phyloP scores from a whole-genome alignment of 2,797 vertebrate species.

The Agapornis canus region DNA sequence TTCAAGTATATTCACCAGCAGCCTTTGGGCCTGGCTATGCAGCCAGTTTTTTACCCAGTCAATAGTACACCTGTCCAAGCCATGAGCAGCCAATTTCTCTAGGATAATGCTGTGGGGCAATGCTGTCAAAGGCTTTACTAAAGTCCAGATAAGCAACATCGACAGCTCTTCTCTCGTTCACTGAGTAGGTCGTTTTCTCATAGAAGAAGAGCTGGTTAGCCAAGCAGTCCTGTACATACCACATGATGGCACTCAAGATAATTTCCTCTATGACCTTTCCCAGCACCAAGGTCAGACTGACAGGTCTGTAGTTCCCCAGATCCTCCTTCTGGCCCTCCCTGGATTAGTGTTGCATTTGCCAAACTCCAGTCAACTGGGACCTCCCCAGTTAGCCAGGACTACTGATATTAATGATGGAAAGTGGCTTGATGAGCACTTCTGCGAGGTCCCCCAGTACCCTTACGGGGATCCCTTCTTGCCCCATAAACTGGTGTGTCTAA shows the following conservation, averaged over 20 bases:
- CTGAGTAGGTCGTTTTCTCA: rapidly evolving
- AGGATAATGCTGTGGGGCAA: not conserved
- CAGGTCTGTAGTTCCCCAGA: not conserved
- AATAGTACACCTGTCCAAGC: not conserved
- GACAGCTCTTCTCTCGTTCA: not conserved
- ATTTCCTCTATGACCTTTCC: not conserved
- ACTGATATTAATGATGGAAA: not conserved
- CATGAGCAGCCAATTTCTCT: not conserved
- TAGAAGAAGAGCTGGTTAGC: not conserved
- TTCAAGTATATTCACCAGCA: not conserved
- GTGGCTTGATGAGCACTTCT: not conserved
- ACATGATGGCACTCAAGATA: not conserved
- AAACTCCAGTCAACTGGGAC: not conserved
- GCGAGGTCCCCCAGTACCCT: not conserved
- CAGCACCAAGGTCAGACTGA: not conserved
- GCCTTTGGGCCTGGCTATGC: not conserved
- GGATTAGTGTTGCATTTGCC: no score
- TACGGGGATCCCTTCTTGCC: not conserved
- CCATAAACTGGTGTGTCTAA: rapidly evolving
- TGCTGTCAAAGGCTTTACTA: not conserved
- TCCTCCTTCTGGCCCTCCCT: not conserved
- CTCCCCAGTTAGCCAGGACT: not conserved
- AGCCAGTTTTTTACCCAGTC: not conserved
- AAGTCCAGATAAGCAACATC: not conserved
- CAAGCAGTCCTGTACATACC: not conserved